Evolutionary conservation across 1,140 invertebrate genomes (phyloP), one percentile per base, ranked within the genome.

Genomic region (Hirudo medicinalis): DNA sequence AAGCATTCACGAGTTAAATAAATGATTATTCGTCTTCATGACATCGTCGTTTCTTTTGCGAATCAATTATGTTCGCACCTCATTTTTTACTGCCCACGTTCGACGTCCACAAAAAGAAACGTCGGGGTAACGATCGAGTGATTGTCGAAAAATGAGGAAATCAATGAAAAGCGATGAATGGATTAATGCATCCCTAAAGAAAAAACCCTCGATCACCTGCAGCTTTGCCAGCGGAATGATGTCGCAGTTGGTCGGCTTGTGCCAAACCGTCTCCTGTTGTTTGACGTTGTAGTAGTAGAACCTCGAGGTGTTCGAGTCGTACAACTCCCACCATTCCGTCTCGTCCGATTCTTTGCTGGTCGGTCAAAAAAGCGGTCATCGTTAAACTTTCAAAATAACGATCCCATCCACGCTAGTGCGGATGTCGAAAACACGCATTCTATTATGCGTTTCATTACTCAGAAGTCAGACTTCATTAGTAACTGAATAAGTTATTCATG

Each of bases 201-300:
- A 49, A 49, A 49, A 49, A 49, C 3, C 9, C 15, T 11, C 29
- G 15, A 32, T 11, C 74, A 89, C 88, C 86, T 90, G 89, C 78
- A 98, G 85, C 84, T 97, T 97, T 67, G 94, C 93, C 78, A 98
- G 85, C 71, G 94, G 94, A 80, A 98, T 97, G 80, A 98, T 97
- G 84, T 97, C 94, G 87, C 92, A 94, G 84, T 96, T 91, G 66
- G 87, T 89, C 36, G 95, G 95, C 81, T 91, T 88, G 83, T 97
- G 92, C 95, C 95, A 98, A 29, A 96, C 92, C 54, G 94, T 97
- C 82, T 91, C 91, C 85, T 90, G 87, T 78, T 91, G 93, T 68
- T 91, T 91, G 73, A 93, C 93, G 87, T 97, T 97, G 82, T 97
- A 98, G 84, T 98, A 98, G 82, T 97, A 98, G 85, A 97, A 97